Evolutionary conservation across 2,113 vertebrate species (phyloP).

Genomic region (Xerus inauris): DNA sequence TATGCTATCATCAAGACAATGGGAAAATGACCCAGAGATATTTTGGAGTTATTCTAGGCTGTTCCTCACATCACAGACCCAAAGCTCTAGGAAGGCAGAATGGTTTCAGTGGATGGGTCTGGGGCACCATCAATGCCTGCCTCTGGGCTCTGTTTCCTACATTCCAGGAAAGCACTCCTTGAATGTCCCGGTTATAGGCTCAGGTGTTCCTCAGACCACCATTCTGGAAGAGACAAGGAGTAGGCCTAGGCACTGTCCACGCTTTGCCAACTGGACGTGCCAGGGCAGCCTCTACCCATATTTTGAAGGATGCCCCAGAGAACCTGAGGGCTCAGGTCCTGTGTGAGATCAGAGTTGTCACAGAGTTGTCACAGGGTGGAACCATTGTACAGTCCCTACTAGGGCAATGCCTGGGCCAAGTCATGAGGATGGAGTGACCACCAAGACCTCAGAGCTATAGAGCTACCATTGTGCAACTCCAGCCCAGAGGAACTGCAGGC

Average conservation of each 20-base stretch:
- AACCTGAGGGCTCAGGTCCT: background rate
- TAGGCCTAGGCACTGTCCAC: background rate
- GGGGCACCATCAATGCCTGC: no score
- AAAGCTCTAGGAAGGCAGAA: no score
- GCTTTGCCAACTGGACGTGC: no score
- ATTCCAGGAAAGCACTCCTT: background rate
- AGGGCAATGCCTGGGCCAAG: no score
- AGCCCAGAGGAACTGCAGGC: background rate
- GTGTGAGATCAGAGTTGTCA: no score
- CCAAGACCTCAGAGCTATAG: background rate
- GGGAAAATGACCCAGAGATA: background rate
- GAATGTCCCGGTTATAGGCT: no score
- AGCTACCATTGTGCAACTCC: background rate
- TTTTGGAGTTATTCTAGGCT: background rate
- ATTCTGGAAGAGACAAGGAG: background rate
- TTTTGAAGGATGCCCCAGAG: background rate
- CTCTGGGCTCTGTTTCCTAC: background rate
- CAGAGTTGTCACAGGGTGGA: no score
- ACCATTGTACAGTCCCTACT: no score
- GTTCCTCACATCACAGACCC: background rate
- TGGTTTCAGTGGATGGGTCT: no score
- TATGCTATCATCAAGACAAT: background rate
- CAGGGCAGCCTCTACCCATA: background rate
- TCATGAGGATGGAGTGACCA: no score
- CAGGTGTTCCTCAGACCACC: no score